phyloP scores from a whole-genome alignment of 2,888 invertebrate species.

The Dicycla oo region DNA sequence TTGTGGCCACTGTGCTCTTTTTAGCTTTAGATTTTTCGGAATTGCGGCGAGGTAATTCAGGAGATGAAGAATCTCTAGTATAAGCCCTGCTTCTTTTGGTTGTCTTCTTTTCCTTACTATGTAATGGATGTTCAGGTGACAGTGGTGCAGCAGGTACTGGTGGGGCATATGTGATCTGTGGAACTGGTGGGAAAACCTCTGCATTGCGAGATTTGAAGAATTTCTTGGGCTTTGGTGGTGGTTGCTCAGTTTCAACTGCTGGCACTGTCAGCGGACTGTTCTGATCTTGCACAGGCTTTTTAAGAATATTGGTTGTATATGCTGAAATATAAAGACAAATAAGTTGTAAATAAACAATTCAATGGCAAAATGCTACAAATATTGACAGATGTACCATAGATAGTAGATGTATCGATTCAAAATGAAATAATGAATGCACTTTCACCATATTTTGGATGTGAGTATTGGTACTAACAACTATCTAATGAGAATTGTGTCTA shows the following conservation, averaged over 20 bases:
- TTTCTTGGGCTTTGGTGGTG: conserved; percentile 95
- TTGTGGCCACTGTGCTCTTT: conserved; percentile 83
- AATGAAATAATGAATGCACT: conserved; percentile 62
- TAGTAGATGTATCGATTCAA: conserved; percentile 28
- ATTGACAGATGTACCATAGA: conserved; percentile 35
- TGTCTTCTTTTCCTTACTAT: conserved; percentile 83
- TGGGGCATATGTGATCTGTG: conserved; percentile 88
- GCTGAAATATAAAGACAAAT: conserved; percentile 78
- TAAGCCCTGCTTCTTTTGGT: conserved; percentile 82
- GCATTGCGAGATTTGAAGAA: conserved; percentile 97
- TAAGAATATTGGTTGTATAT: conserved; percentile 82
- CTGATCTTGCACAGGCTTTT: conserved; percentile 89
- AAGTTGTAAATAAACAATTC: conserved; percentile 36
- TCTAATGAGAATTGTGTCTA: conserved; percentile 63
- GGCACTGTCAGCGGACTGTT: conserved; percentile 90
- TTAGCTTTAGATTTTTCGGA: conserved; percentile 85
- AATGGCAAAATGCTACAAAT: conserved; percentile 10
- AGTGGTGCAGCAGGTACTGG: conserved; percentile 85
- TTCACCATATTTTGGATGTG: conserved; percentile 62
- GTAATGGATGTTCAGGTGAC: conserved; percentile 86
- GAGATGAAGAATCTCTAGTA: conserved; percentile 87
- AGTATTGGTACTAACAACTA: conserved; percentile 43
- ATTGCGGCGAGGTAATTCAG: conserved; percentile 85
- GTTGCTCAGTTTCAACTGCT: conserved; percentile 87
- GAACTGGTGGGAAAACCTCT: conserved; percentile 90